Percentiles rank a stretch among this genome's conserved stretches.
Conservation (phyloP, 2,888 invertebrate species). For the Phymatocera aterrima region DNA sequence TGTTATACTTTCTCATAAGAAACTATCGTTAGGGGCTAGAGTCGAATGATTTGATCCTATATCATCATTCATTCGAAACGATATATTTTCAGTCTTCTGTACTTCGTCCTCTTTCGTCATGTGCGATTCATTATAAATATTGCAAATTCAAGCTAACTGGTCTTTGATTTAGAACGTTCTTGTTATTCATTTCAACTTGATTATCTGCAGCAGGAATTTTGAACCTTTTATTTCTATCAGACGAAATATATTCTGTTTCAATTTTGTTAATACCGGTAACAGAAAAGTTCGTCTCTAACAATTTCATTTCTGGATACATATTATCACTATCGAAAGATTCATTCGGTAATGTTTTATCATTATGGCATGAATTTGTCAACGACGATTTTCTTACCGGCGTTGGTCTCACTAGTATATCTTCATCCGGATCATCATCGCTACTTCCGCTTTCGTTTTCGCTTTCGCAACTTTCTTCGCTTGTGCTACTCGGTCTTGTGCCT, state of each 20-base stretch:
- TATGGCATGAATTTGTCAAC: slow-evolving; percentile 10
- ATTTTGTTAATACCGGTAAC: slow-evolving; percentile 67
- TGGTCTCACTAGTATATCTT: slow-evolving; percentile 59
- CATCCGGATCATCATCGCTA: slow-evolving; percentile 52
- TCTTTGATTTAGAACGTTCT: slow-evolving; percentile 20
- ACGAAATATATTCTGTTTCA: slow-evolving; percentile 59
- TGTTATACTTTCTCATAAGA: too few species aligned
- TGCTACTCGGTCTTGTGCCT: slow-evolving; percentile 10
- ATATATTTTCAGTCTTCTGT: background rate
- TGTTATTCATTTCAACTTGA: background rate
- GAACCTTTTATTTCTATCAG: slow-evolving; percentile 34
- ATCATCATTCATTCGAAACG: too few species aligned
- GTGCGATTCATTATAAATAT: slow-evolving; percentile 46
- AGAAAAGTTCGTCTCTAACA: slow-evolving; percentile 69
- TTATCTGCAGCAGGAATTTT: background rate
- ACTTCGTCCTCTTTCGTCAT: background rate
- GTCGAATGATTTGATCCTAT: too few species aligned
- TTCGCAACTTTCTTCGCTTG: slow-evolving; percentile 40
- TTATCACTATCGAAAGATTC: slow-evolving; percentile 39
- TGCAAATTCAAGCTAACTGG: slow-evolving; percentile 28
- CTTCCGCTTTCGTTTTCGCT: slow-evolving; percentile 50
- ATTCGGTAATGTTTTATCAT: background rate
- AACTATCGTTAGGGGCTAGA: too few species aligned
- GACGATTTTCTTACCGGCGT: slow-evolving; percentile 64
- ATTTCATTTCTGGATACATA: slow-evolving; percentile 46